A percentile compares a stretch with the other conserved stretches of the same genome.
phyloP scores from a whole-genome alignment of 64 coral and sea anemone genomes.

The Dendrophyllia cribrosa region DNA sequence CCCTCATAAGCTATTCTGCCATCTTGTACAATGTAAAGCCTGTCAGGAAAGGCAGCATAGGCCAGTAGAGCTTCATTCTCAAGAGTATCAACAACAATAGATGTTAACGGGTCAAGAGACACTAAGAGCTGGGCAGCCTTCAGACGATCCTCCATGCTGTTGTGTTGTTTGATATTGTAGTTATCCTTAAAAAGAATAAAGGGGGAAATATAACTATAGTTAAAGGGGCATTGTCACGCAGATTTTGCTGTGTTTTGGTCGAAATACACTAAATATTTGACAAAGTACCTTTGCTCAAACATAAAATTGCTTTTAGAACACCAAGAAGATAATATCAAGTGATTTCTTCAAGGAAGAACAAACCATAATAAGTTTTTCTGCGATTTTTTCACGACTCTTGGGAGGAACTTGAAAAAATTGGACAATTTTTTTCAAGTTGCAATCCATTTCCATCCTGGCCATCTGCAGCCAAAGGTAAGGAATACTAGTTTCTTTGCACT shows the following conservation, averaged over 20 bases:
- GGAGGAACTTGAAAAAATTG: too few species aligned
- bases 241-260: too few species aligned
- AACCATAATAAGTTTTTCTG: too few species aligned
- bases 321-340: too few species aligned
- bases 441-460: too few species aligned
- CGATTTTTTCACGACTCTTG: neutral
- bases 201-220: neutral
- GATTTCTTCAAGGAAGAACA: too few species aligned
- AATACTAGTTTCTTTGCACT: too few species aligned
- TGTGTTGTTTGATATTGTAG: constrained; percentile 29
- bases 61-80: constrained; percentile 52
- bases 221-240: neutral
- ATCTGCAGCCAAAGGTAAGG: too few species aligned
- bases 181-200: constrained; percentile 20
- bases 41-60: constrained; percentile 66
- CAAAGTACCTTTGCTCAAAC: too few species aligned
- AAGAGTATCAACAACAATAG: constrained; percentile 71
- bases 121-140: constrained; percentile 54
- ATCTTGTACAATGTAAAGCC: constrained; percentile 67
- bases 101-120: constrained; percentile 28
- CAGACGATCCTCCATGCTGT: constrained; percentile 26
- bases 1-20: constrained; percentile 76
- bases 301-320: too few species aligned
- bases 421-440: too few species aligned
- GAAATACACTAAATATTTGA: too few species aligned